Evolutionary conservation across 2,113 vertebrate species (phyloP).

Genomic region (Zeus faber): DNA sequence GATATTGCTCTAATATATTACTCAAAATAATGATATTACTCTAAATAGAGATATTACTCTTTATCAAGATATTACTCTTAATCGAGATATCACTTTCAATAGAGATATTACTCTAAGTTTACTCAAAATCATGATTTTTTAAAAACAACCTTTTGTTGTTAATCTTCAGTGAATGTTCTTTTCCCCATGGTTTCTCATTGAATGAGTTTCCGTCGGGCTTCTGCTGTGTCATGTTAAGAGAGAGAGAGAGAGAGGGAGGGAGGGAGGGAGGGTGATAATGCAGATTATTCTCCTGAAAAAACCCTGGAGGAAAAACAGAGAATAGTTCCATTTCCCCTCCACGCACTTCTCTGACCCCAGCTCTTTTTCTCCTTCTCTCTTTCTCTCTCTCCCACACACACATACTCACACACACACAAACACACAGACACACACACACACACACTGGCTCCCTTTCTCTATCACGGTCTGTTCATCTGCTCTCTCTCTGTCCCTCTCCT

Average conservation of each 20-base stretch:
- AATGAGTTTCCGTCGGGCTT: too few relatives aligned
- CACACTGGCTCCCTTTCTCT: slow-evolving; percentile 23
- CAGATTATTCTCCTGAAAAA: too few relatives aligned
- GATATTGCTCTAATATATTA: background rate
- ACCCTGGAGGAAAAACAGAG: background rate
- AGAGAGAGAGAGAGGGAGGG: background rate
- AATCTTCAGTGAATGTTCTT: background rate
- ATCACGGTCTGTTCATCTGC: too few relatives aligned
- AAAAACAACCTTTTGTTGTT: background rate
- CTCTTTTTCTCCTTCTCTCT: too few relatives aligned
- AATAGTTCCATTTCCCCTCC: too few relatives aligned
- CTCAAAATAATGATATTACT: background rate
- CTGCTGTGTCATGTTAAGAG: background rate
- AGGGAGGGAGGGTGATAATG: background rate
- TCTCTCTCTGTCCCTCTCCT: too few relatives aligned
- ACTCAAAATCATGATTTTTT: background rate
- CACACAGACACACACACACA: slow-evolving; percentile 19
- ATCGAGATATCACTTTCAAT: background rate
- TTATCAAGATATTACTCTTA: background rate
- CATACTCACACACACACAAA: too few relatives aligned
- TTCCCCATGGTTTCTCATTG: background rate
- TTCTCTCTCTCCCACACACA: too few relatives aligned
- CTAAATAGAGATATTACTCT: background rate
- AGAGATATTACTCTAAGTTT: background rate
- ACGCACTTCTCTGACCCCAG: too few relatives aligned